Evolutionary conservation across 2,888 invertebrate genomes (phyloP), one percentile per base, ranked within the genome.

Genomic region (Orthosia gothica): DNA sequence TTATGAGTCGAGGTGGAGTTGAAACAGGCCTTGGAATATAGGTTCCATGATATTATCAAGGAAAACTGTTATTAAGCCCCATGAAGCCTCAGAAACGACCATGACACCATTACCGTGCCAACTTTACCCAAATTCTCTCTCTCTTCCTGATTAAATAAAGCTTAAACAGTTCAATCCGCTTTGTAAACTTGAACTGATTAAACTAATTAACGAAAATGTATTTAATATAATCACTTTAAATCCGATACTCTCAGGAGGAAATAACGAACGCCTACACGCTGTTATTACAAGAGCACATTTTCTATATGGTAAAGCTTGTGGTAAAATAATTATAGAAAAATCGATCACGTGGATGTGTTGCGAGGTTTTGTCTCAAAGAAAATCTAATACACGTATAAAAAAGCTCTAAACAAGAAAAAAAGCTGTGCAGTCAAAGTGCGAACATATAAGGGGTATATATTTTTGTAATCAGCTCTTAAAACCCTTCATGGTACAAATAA

Each of bases 101-200:
- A 12, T 71, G 26, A 79, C 20, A 26, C 20, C 52, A 49, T 54
- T 26, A 63, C 26, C 20, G 49, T 49, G 13, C 40, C 58, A 26
- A 70, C 2, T 70, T 76, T 20, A 64, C 40, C 16, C 13, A 59
- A 61, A n/a, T n/a, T n/a, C n/a, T n/a, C n/a, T n/a, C n/a, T n/a
- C n/a, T n/a, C 58, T 81, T 74, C 64, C 5, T 52, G 50, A 61
- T 74, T 65, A 74, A 57, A 61, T 20, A 57, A 61, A 65, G 40
- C 75, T 57, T 74, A 81, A 74, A 23, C 62, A 20, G 50, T 54
- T 61, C 20, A 61, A 68, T 72, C 73, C 12, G 20, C 18, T 69
- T 62, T 69, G 47, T 50, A 13, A 71, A 67, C 47, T 55, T 50
- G 12, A 65, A 76, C 69, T 81, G 61, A 79, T 79, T 57, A 79